phyloP scores from a whole-genome alignment of 2,113 vertebrate species.

The Danio rerio region GRCz12tu NC_133182.1:32574501-32575000 shows the following conservation, averaged over 20 bases:
- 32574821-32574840: conserved; percentile 20
- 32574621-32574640: conserved; percentile 68
- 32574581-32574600: conserved; percentile 53
- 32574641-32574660: conserved; percentile 83
- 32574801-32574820: not conserved
- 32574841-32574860: conserved; percentile 30
- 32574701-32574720: conserved; percentile 61
- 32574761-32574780: conserved; percentile 53
- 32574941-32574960: conserved; percentile 19
- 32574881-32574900: conserved; percentile 5
- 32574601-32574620: conserved; percentile 56
- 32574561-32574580: conserved; percentile 61
- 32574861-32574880: conserved; percentile 28
- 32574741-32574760: conserved; percentile 54
- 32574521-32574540: conserved; percentile 57
- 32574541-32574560: conserved; percentile 61
- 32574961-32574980: conserved; percentile 24
- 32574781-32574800: conserved; percentile 1
- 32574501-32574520: conserved; percentile 28
- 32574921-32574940: conserved; percentile 14
- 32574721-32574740: conserved; percentile 53
- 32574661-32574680: conserved; percentile 79
- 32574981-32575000: conserved; percentile 23
- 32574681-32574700: conserved; percentile 72
- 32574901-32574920: conserved; percentile 39